Evolutionary conservation across 2,797 vertebrate genomes (phyloP).

Genomic region (Ceryle rudis): DNA sequence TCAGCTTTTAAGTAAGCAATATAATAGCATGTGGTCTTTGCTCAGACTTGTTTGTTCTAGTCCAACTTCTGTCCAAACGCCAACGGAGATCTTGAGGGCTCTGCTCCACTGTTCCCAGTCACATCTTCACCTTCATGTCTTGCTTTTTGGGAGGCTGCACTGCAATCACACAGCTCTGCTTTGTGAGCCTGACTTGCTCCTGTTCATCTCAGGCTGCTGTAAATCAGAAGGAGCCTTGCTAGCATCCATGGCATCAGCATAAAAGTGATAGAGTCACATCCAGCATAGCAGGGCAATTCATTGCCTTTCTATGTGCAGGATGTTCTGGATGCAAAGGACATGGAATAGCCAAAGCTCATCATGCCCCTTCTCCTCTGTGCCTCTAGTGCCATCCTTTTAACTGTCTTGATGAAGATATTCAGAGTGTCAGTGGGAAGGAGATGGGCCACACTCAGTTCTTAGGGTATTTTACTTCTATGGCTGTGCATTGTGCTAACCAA

Average conservation of each 20-base stretch:
- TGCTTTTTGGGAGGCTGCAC: neutral
- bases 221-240: neutral
- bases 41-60: neutral
- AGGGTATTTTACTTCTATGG: neutral
- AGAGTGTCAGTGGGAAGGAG: neutral
- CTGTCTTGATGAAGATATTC: neutral
- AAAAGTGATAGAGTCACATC: neutral
- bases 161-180: neutral
- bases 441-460: neutral
- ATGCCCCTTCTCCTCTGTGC: neutral
- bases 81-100: neutral
- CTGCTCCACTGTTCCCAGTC: neutral
- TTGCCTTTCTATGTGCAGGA: neutral
- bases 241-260: neutral
- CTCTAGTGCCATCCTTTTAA: neutral
- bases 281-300: neutral
- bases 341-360: neutral
- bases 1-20: neutral
- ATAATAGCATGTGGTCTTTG: rapidly evolving
- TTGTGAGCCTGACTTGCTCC: rapidly evolving
- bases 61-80: neutral
- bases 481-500: neutral
- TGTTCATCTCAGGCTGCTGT: neutral
- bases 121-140: neutral
- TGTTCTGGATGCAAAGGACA: neutral